Percentiles rank a stretch among this genome's conserved stretches.
Conservation (phyloP, 1,140 invertebrate genomes). For the Drosophila virilis region DNA sequence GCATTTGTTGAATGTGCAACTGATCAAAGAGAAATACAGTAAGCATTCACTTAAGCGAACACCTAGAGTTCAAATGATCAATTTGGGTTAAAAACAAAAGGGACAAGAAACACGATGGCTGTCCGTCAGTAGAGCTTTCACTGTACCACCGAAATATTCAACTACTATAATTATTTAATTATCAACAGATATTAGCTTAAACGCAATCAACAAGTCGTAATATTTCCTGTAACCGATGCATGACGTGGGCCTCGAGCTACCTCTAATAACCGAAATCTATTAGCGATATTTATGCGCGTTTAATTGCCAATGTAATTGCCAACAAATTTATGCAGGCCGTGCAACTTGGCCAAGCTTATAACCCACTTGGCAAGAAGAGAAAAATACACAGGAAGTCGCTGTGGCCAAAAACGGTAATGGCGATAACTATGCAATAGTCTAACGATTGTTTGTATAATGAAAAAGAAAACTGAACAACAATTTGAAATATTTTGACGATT, state of each 20-base stretch:
- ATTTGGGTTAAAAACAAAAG: no score
- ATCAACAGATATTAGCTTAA: conserved; percentile 1
- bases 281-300: conserved; percentile 68
- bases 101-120: no score
- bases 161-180: neutral
- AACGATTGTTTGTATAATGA: conserved; percentile 25
- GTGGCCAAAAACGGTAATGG: conserved; percentile 60
- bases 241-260: conserved; percentile 6
- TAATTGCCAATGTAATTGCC: conserved; percentile 69
- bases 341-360: conserved; percentile 39
- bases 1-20: neutral
- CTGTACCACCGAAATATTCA: no score
- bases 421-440: conserved; percentile 28
- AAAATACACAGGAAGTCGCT: conserved; percentile 55
- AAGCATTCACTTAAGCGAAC: no score
- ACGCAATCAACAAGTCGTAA: conserved; percentile 20
- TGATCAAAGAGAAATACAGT: neutral
- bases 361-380: conserved; percentile 52
- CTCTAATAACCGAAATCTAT: conserved; percentile 53
- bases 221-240: conserved; percentile 30
- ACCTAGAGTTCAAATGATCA: no score
- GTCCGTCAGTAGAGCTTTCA: no score
- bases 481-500: conserved; percentile 73
- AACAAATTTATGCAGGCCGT: conserved; percentile 62
- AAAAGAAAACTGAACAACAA: conserved; percentile 30